Percentiles rank a stretch among this genome's conserved stretches.
phyloP scores from a whole-genome alignment of 1,140 invertebrate species.

The Tenebrio molitor region DNA sequence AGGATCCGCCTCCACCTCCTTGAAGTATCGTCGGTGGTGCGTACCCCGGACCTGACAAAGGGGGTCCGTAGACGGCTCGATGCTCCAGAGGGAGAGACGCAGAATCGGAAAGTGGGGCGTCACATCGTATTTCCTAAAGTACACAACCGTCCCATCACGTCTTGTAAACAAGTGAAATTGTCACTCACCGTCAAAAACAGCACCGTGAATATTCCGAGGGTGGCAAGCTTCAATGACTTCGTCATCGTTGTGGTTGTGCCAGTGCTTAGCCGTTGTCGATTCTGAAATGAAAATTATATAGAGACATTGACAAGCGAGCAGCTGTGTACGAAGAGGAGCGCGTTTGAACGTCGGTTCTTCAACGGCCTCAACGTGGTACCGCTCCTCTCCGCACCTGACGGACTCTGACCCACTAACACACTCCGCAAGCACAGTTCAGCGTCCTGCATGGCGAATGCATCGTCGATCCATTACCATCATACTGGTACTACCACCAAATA shows the following conservation, averaged over 20 bases:
- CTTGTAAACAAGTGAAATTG: constrained; percentile 8
- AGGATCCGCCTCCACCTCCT: constrained; percentile 59
- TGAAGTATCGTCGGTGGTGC: constrained; percentile 68
- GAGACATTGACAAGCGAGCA: constrained; percentile 50
- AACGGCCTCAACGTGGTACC: constrained; percentile 29
- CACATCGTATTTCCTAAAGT: constrained; percentile 78
- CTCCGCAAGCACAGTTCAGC: constrained; percentile 60
- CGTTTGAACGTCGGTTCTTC: constrained; percentile 3
- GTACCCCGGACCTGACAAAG: constrained; percentile 72
- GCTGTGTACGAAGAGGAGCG: background rate
- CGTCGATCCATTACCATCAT: constrained; percentile 31
- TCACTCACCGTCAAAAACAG: constrained; percentile 59
- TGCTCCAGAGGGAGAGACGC: constrained; percentile 85
- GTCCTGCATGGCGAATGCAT: constrained; percentile 54
- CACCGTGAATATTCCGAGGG: constrained; percentile 55
- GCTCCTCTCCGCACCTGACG: constrained; percentile 58
- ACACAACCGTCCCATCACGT: background rate
- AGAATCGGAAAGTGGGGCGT: constrained; percentile 82
- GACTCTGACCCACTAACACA: constrained; percentile 65
- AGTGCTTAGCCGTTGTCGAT: constrained; percentile 54
- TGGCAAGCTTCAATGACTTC: constrained; percentile 55
- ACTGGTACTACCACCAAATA: constrained; percentile 34
- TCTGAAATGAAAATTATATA: constrained; percentile 61
- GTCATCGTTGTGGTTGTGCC: constrained; percentile 59
- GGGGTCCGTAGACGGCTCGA: constrained; percentile 80